Percentiles rank a stretch among this genome's conserved stretches.
phyloP scores from a whole-genome alignment of 1,140 invertebrate species.

The Aphidius ervi region DNA sequence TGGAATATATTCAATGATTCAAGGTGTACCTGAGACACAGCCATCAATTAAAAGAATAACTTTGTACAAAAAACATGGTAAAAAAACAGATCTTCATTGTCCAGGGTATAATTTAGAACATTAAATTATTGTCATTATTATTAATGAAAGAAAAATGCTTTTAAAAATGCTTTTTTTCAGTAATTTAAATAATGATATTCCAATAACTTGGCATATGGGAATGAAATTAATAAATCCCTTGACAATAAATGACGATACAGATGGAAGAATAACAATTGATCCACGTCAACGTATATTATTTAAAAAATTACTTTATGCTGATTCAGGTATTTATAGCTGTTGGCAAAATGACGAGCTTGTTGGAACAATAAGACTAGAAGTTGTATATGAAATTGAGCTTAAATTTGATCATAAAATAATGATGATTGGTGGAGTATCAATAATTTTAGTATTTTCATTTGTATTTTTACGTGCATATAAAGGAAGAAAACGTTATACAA shows the following conservation, averaged over 20 bases:
- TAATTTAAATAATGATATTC: conserved; percentile 51
- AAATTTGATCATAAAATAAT: conserved; percentile 54
- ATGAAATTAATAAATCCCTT: conserved; percentile 44
- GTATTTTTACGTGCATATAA: conserved; percentile 52
- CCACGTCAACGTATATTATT: conserved; percentile 50
- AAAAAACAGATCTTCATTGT: conserved; percentile 50
- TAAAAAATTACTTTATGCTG: conserved; percentile 47
- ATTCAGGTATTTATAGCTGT: conserved; percentile 61
- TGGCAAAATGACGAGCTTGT: conserved; percentile 60
- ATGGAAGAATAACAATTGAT: conserved; percentile 50
- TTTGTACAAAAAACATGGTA: conserved; percentile 46
- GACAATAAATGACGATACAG: conserved; percentile 41
- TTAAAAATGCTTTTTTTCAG: conserved; percentile 30
- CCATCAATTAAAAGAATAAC: conserved; percentile 46
- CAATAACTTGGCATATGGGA: conserved; percentile 53
- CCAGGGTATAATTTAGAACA: conserved; percentile 51
- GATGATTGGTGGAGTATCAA: conserved; percentile 48
- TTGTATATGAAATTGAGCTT: conserved; percentile 51
- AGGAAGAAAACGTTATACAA: conserved; percentile 42
- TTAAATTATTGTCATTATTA: conserved; percentile 12
- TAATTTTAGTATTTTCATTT: conserved; percentile 48
- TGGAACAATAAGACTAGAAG: conserved; percentile 58
- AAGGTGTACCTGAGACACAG: conserved; percentile 51
- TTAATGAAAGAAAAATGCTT: conserved; percentile 4
- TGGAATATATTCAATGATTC: conserved; percentile 56